Percentiles rank a stretch among this genome's conserved stretches.
phyloP scores from a whole-genome alignment of 2,797 vertebrate species.

The Staurois parvus region DNA sequence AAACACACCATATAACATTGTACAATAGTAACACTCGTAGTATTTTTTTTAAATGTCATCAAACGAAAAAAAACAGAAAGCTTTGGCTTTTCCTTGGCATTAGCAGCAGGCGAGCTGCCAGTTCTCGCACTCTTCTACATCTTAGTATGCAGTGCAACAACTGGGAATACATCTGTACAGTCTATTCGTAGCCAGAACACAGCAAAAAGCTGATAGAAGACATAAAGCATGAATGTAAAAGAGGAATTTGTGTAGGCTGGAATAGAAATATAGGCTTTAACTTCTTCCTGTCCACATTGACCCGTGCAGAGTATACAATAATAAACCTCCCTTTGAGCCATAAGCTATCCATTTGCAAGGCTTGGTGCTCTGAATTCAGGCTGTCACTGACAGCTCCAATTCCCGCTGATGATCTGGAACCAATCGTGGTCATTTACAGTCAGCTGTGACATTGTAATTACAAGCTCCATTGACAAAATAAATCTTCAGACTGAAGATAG shows the following conservation, averaged over 20 bases:
- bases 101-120: slow-evolving; percentile 2
- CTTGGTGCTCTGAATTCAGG: not conserved
- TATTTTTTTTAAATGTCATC: not conserved
- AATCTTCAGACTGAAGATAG: too few relatives aligned
- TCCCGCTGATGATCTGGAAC: not conserved
- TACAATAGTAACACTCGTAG: not conserved
- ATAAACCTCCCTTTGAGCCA: not conserved
- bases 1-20: not conserved
- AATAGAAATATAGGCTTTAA: not conserved
- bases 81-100: slow-evolving; percentile 13
- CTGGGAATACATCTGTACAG: slow-evolving; percentile 40
- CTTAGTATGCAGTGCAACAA: slow-evolving; percentile 30
- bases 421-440: too few relatives aligned
- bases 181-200: slow-evolving; percentile 4
- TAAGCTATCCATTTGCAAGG: not conserved
- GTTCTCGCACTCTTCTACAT: slow-evolving; percentile 37
- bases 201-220: not conserved
- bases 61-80: not conserved
- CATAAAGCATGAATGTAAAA: not conserved
- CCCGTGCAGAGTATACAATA: too few relatives aligned
- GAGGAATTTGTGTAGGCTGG: not conserved
- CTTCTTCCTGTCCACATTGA: not conserved
- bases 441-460: too few relatives aligned
- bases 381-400: not conserved
- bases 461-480: too few relatives aligned